Evolutionary conservation across 1,140 invertebrate genomes (phyloP).

Genomic region (Probaryconus sp.): DNA sequence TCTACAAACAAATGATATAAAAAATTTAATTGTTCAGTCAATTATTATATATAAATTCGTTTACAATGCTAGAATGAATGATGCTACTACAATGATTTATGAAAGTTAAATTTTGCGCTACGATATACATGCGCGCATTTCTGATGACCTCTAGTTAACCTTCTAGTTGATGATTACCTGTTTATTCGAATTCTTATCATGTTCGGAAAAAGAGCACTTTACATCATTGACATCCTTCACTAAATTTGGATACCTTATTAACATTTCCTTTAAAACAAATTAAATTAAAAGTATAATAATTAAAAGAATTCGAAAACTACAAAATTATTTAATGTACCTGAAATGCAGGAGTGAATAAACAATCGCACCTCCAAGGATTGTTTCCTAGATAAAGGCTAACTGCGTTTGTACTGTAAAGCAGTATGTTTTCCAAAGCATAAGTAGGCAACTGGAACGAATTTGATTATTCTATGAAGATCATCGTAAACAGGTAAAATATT

Average conservation of each 20-base stretch:
- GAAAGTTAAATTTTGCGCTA: no score
- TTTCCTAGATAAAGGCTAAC: constrained; percentile 83
- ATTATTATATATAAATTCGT: constrained; percentile 79
- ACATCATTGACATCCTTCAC: constrained; percentile 84
- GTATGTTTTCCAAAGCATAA: constrained; percentile 86
- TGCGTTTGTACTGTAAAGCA: constrained; percentile 85
- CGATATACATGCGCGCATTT: no score
- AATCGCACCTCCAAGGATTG: constrained; percentile 91
- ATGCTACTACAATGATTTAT: no score
- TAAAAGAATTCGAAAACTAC: neutral
- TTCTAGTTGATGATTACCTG: constrained; percentile 76
- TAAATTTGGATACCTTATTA: constrained; percentile 84
- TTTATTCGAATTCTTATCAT: constrained; percentile 80
- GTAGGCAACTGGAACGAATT: constrained; percentile 85
- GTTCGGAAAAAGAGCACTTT: constrained; percentile 80
- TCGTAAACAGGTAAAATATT: constrained; percentile 17
- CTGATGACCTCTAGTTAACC: no score
- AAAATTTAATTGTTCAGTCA: constrained; percentile 46
- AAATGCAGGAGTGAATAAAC: constrained; percentile 83
- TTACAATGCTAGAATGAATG: no score
- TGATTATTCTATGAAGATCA: no score
- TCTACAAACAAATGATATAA: constrained; percentile 75
- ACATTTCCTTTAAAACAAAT: constrained; percentile 78
- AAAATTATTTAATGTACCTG: constrained; percentile 32
- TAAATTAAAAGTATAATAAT: neutral